phyloP scores from a whole-genome alignment of 2,113 vertebrate genomes.

The Nycticebus coucang region DNA sequence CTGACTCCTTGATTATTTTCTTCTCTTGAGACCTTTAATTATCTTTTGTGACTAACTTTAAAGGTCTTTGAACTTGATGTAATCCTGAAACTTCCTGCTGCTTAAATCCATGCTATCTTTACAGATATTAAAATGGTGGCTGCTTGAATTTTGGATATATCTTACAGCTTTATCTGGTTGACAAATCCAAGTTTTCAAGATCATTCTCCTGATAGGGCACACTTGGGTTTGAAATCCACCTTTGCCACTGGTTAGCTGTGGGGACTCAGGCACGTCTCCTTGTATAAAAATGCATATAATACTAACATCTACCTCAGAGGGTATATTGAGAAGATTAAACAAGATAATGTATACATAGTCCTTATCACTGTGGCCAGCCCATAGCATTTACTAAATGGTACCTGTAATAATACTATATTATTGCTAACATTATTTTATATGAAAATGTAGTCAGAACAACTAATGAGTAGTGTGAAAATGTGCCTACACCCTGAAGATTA shows the following conservation, averaged over 20 bases:
- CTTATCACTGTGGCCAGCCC: background rate
- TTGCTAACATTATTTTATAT: background rate
- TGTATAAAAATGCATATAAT: background rate
- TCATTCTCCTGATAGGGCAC: background rate
- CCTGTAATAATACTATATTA: background rate
- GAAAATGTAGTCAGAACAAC: background rate
- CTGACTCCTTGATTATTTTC: background rate
- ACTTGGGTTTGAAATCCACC: background rate
- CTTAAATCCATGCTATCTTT: background rate
- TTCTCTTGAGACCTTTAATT: background rate
- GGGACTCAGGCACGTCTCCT: background rate
- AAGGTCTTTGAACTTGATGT: constrained; percentile 15
- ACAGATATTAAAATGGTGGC: background rate
- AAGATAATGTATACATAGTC: background rate
- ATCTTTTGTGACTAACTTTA: background rate
- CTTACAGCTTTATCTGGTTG: background rate
- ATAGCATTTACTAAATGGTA: background rate
- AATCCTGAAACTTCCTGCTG: background rate
- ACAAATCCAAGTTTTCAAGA: background rate
- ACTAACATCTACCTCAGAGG: background rate
- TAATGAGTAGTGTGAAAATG: background rate
- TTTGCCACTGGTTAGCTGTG: background rate
- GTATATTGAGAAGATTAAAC: background rate
- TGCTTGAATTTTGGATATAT: background rate
- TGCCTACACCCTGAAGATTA: background rate